These are phyloP conservation scores for Plagodis pulveraria DNA, from an alignment of 2,888 invertebrate species.

Conservation along the genomic window DNA sequence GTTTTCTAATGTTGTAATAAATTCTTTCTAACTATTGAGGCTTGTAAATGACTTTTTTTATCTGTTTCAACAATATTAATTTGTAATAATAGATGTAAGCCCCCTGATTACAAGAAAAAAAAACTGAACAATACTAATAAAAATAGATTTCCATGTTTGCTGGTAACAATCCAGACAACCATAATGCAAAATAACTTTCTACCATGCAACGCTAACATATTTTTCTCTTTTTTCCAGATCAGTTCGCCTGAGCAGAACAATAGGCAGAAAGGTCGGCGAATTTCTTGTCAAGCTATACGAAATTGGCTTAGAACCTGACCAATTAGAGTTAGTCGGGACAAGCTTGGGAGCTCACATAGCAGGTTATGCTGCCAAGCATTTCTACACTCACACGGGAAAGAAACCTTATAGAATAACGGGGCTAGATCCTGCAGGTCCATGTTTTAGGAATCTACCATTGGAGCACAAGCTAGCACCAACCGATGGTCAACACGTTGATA, in stretches of 20 bases:
- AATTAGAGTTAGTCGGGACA: constrained; percentile 67
- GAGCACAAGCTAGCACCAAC: constrained; percentile 54
- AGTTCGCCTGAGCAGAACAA: constrained; percentile 60
- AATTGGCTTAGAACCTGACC: constrained; percentile 59
- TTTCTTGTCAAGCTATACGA: constrained; percentile 61
- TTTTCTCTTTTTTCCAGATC: constrained; percentile 57
- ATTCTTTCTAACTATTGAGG: no score
- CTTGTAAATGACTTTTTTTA: no score
- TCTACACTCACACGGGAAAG: constrained; percentile 61
- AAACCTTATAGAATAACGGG: constrained; percentile 69
- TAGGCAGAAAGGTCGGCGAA: constrained; percentile 69
- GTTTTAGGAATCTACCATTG: constrained; percentile 59
- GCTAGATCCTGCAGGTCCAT: constrained; percentile 75
- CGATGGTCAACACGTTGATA: constrained; percentile 64
- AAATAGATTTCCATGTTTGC: no score
- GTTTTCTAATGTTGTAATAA: no score
- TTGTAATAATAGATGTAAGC: no score
- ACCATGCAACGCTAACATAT: background rate
- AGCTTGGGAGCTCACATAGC: constrained; percentile 72
- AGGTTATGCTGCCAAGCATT: constrained; percentile 65
- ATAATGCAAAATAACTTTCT: no score
- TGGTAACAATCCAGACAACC: no score
- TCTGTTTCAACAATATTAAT: no score
- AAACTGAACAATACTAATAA: no score
- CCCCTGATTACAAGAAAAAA: no score